These are phyloP conservation scores for Sinocyclocheilus rhinocerous DNA, from an alignment of 2,113 vertebrate species.

Conservation along the genomic window DNA sequence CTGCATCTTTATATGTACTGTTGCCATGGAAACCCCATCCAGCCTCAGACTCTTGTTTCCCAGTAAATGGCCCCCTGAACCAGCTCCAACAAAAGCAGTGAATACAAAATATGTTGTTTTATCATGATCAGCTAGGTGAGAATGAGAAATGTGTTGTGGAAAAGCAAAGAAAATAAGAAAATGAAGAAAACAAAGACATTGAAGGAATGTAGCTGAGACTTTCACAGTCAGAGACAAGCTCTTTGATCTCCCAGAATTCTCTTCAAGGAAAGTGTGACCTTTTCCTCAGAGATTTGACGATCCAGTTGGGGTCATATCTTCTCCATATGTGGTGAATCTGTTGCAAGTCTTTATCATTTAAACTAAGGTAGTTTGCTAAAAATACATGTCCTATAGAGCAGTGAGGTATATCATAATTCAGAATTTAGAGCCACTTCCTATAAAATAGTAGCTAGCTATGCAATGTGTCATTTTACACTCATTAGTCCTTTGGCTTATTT, in stretches of 20 bases:
- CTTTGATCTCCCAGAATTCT: constrained; percentile 52
- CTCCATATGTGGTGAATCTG: neutral
- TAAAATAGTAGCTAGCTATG: neutral
- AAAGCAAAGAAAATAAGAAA: neutral
- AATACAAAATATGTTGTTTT: constrained; percentile 36
- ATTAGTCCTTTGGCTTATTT: neutral
- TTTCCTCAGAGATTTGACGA: constrained; percentile 27
- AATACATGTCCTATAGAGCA: too few species aligned
- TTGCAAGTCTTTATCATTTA: neutral
- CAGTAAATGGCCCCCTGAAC: constrained; percentile 41
- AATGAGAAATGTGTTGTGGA: neutral
- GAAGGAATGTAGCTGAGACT: neutral
- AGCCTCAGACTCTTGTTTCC: constrained; percentile 45
- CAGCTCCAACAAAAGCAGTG: constrained; percentile 40
- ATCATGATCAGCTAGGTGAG: neutral
- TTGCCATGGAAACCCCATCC: constrained; percentile 80
- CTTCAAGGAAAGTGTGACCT: constrained; percentile 51
- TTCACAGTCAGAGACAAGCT: constrained; percentile 5
- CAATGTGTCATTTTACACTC: neutral
- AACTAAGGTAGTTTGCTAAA: neutral
- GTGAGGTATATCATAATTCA: neutral
- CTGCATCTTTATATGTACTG: constrained; percentile 73
- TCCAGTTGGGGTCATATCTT: constrained; percentile 6
- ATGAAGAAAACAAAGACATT: neutral
- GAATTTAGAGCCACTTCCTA: neutral